A percentile compares a stretch with the other conserved stretches of the same genome.
Conservation (phyloP, 2,888 invertebrate species). For the Agrilus biguttatus region DNA sequence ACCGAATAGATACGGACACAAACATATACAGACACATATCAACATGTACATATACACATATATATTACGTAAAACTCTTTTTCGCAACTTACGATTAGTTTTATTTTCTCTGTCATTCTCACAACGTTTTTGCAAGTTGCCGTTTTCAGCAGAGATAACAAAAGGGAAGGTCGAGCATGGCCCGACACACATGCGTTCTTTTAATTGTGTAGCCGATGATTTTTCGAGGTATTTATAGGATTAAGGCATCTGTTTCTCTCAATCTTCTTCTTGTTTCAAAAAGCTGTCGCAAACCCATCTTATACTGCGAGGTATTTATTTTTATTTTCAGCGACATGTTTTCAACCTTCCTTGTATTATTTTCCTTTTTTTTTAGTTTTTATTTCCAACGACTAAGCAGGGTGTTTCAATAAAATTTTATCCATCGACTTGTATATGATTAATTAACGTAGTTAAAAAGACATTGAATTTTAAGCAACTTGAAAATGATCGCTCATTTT, state of each 20-base stretch:
- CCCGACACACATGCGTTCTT: slow-evolving; percentile 15
- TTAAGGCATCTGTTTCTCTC: slow-evolving; percentile 11
- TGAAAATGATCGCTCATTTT: too few species aligned
- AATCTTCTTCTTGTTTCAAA: slow-evolving; percentile 8
- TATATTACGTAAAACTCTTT: too few species aligned
- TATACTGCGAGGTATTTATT: slow-evolving; percentile 12
- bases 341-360: slow-evolving; percentile 4
- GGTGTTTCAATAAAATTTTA: too few species aligned
- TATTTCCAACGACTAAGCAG: neutral
- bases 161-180: slow-evolving; percentile 15
- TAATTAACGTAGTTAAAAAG: too few species aligned
- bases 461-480: too few species aligned
- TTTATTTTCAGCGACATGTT: slow-evolving; percentile 5
- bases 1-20: too few species aligned
- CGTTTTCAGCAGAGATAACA: slow-evolving; percentile 13
- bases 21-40: too few species aligned
- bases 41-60: too few species aligned
- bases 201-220: slow-evolving; percentile 16
- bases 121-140: slow-evolving; percentile 13
- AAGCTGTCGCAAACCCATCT: slow-evolving; percentile 10
- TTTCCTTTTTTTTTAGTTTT: neutral
- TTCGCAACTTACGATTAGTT: neutral
- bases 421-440: too few species aligned
- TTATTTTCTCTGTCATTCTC: slow-evolving; percentile 6
- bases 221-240: slow-evolving; percentile 19